Evolutionary conservation across 2,797 vertebrate genomes (phyloP).

Genomic region (Otolemur crassicaudatus): DNA sequence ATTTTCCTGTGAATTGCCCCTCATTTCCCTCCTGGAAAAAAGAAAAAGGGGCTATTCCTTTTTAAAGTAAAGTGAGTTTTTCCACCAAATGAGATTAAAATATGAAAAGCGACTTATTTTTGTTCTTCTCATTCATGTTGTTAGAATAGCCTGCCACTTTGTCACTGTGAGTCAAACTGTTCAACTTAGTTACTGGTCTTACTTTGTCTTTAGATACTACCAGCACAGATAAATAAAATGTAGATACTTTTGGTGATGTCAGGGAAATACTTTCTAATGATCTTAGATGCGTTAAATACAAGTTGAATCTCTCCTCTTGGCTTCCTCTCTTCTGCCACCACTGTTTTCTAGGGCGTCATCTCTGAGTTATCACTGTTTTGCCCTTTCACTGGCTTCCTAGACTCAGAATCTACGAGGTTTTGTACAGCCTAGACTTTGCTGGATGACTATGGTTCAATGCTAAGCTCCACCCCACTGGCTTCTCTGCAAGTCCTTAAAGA

Average conservation of each 20-base stretch:
- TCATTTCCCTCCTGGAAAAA: constrained; percentile 30
- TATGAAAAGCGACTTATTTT: background rate
- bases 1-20: background rate
- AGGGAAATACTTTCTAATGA: background rate
- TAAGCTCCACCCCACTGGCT: background rate
- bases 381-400: background rate
- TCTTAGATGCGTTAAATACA: background rate
- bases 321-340: background rate
- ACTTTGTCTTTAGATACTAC: background rate
- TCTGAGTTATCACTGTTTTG: background rate
- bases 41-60: constrained; percentile 13
- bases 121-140: background rate
- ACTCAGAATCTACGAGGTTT: background rate
- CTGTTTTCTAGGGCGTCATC: background rate
- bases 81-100: constrained; percentile 18
- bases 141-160: background rate
- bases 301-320: background rate
- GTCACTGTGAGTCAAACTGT: background rate
- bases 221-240: background rate
- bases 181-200: background rate
- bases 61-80: constrained; percentile 46
- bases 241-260: background rate
- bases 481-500: background rate
- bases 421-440: background rate
- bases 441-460: background rate